Evolutionary conservation across 1,140 invertebrate genomes (phyloP), one percentile per base, ranked within the genome.

Genomic region (Mizuhopecten yessoensis): DNA sequence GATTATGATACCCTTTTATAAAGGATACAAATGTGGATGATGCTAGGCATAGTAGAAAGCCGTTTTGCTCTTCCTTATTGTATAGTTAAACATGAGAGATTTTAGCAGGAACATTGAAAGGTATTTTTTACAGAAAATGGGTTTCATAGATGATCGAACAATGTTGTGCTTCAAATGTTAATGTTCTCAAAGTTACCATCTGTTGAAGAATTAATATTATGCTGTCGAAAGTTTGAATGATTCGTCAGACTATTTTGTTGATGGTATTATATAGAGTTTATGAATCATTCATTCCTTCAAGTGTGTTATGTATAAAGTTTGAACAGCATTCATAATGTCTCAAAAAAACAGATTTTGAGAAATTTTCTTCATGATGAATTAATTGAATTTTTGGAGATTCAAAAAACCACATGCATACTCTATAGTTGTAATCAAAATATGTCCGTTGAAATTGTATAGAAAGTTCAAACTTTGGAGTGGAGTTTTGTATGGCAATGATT

Each of bases 371-470:
- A 20, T 75, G 23, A 75, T 75, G 23, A 75, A 29, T 75, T 29
- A 29, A n/a, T 75, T 75, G 57, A 29, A 75, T 5, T 11, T n/a
- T 75, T 7, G 17, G 57, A 75, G 57, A 75, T 75, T 75, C 23
- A 75, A n/a, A n/a, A 75, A 29, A 75, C 57, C 57, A 75, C 23
- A 75, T 75, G n/a, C n/a, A 75, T 75, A 75, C 57, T 75, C 57
- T 75, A 75, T 29, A 75, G 57, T 75, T 75, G 57, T 75, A 75
- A 75, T 75, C 57, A 75, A 75, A 75, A 75, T 39, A 39, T 75
- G 57, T 75, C 11, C 13, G 36, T 75, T 75, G 57, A 20, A 45
- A 75, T 75, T 29, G 57, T 75, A 5, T 75, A 75, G 57, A 75
- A 75, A 75, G n/a, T 75, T 75, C 57, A 75, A 75, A 75, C 3